Evolutionary conservation across 2,113 vertebrate species (phyloP).

Genomic region (Balaenoptera acutorostrata): DNA sequence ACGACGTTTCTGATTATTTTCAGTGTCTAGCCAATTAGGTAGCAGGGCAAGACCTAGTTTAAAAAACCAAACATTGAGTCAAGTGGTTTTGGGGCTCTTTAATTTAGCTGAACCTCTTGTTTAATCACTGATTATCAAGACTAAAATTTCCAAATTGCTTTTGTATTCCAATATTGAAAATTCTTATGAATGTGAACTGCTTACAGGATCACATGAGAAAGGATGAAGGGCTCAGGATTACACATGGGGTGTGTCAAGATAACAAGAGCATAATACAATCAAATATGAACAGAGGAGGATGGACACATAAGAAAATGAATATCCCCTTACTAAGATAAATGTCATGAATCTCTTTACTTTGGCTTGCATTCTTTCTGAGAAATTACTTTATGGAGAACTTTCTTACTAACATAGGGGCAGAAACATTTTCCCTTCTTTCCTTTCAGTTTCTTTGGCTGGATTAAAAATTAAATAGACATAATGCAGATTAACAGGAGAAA

Average conservation of each 20-base stretch:
- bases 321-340: neutral
- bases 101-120: neutral
- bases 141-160: neutral
- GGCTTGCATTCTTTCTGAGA: neutral
- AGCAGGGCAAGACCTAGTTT: neutral
- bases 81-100: neutral
- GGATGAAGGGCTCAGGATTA: neutral
- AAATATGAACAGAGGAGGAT: neutral
- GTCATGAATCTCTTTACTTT: neutral
- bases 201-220: neutral
- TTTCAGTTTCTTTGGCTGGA: neutral
- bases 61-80: neutral
- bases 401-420: neutral
- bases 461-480: neutral
- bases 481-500: neutral
- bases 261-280: neutral
- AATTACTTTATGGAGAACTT: neutral
- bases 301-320: neutral
- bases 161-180: neutral
- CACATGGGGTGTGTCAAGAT: neutral
- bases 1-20: neutral
- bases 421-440: neutral
- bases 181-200: neutral
- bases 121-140: neutral
- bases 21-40: neutral